A percentile compares a stretch with the other conserved stretches of the same genome.
phyloP scores from a whole-genome alignment of 2,797 vertebrate genomes.

The Threskiornis aethiopicus region DNA sequence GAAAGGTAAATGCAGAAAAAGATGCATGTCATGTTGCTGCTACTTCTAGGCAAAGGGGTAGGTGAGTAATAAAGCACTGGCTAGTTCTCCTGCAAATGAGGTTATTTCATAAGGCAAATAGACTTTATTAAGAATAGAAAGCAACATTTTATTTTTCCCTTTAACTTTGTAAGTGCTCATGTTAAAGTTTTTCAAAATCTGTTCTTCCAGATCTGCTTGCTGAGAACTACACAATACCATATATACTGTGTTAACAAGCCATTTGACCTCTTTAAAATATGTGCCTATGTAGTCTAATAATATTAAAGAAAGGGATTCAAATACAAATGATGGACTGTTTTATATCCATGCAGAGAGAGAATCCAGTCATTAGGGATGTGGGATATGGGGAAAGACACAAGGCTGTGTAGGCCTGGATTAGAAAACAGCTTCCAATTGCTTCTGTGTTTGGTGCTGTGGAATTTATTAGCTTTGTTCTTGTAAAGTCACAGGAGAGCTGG shows the following conservation, averaged over 20 bases:
- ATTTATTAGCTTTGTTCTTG: conserved; percentile 41
- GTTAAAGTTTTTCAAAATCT: neutral
- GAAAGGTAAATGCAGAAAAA: neutral
- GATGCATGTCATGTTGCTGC: neutral
- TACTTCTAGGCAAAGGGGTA: neutral
- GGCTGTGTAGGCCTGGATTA: neutral
- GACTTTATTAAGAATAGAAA: conserved; percentile 13
- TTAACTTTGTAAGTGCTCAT: neutral
- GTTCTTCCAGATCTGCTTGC: neutral
- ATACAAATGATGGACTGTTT: conserved; percentile 35
- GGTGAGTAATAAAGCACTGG: neutral
- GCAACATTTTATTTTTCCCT: conserved; percentile 8
- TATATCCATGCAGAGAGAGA: neutral
- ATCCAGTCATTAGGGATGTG: neutral
- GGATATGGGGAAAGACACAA: neutral
- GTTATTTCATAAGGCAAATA: neutral
- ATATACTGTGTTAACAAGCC: conserved; percentile 30
- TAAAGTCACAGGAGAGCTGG: conserved; percentile 20
- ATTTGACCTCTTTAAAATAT: conserved; percentile 9
- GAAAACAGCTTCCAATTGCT: conserved; percentile 19
- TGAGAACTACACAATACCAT: neutral
- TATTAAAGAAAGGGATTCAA: neutral
- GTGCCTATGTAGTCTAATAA: conserved; percentile 19
- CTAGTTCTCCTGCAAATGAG: neutral
- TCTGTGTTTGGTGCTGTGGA: conserved; percentile 29